A percentile compares a stretch with the other conserved stretches of the same genome.
These are phyloP conservation scores for Zootermopsis nevadensis DNA, from an alignment of 2,888 invertebrate genomes.

Conservation along the genomic window DNA sequence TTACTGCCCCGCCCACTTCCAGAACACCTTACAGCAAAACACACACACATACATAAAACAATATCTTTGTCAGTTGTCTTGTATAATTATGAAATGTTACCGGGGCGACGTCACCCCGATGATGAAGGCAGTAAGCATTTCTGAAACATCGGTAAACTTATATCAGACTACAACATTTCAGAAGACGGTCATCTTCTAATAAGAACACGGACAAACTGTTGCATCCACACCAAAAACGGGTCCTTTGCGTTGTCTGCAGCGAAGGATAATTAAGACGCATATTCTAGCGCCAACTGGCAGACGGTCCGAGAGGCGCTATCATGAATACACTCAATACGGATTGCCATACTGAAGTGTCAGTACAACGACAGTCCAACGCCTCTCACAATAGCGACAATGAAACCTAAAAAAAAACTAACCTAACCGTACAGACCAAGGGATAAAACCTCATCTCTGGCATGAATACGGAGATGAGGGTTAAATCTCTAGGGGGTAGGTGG, in stretches of 20 bases:
- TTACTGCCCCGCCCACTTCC: no score
- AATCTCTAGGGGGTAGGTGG: conserved; percentile 29
- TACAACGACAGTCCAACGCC: background rate
- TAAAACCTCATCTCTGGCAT: background rate
- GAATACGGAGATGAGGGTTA: conserved; percentile 1
- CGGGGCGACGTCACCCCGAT: no score
- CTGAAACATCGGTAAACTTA: no score
- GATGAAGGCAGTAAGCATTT: no score
- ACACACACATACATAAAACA: no score
- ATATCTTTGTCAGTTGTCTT: no score
- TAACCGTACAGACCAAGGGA: background rate
- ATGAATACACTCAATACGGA: conserved; percentile 10
- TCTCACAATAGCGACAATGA: background rate
- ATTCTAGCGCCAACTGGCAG: background rate
- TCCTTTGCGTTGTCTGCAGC: background rate
- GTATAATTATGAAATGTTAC: no score
- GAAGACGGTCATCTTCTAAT: no score
- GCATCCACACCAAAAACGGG: no score
- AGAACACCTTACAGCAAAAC: no score
- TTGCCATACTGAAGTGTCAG: background rate
- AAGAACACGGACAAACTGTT: no score
- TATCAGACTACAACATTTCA: no score
- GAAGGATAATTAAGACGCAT: conserved; percentile 12
- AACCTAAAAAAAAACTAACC: background rate
- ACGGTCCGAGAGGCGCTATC: background rate